These are phyloP conservation scores for Trachythela sp. DNA, from an alignment of 64 coral and sea anemone species.

Conservation along the genomic window DNA sequence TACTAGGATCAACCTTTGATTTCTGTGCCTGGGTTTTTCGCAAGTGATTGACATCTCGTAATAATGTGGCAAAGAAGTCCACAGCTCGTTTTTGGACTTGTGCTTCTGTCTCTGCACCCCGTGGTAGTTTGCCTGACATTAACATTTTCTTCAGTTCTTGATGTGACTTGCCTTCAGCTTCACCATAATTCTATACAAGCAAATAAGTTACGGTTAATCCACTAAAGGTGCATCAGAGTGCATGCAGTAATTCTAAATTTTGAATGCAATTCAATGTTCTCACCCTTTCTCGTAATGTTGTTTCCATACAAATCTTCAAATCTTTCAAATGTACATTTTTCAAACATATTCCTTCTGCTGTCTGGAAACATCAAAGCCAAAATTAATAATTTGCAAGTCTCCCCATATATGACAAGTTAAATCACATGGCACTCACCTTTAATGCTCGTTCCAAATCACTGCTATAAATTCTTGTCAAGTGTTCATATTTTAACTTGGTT, in stretches of 20 bases:
- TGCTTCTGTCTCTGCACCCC: not conserved
- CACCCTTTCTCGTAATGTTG: not conserved
- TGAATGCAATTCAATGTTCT: too few species aligned
- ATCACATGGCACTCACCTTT: not conserved
- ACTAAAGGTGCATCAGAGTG: too few species aligned
- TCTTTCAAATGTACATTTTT: not conserved
- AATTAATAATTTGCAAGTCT: not conserved
- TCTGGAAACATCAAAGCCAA: not conserved
- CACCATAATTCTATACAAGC: not conserved
- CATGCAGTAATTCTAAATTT: too few species aligned
- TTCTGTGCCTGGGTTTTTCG: not conserved
- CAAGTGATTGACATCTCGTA: not conserved
- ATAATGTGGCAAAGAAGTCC: not conserved
- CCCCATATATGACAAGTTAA: not conserved
- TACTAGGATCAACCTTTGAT: not conserved
- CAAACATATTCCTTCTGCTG: slow-evolving; percentile 7
- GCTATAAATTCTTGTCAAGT: not conserved
- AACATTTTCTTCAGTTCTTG: not conserved
- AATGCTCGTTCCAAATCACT: not conserved
- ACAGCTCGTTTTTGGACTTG: not conserved
- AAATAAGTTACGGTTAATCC: too few species aligned
- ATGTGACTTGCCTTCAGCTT: not conserved
- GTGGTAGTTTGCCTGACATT: not conserved
- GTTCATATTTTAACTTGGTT: not conserved
- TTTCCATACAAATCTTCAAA: not conserved